Evolutionary conservation across 2,113 vertebrate genomes (phyloP).

Genomic region (Ptilonorhynchus violaceus): DNA sequence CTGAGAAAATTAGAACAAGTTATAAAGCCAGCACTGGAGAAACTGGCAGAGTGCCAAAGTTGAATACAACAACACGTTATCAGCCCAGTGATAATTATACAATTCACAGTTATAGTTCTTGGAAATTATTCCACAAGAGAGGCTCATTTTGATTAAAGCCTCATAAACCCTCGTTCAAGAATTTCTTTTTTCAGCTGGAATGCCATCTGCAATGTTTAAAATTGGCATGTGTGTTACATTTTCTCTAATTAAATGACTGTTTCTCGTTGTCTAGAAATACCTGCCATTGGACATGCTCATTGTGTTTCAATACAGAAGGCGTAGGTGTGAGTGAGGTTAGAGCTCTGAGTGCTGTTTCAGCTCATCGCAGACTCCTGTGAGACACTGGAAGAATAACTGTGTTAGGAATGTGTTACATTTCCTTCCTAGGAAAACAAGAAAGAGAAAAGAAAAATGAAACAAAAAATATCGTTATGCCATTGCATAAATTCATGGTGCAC

Average conservation of each 20-base stretch:
- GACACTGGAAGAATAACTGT: neutral
- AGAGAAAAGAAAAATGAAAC: neutral
- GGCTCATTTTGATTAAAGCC: neutral
- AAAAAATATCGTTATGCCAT: neutral
- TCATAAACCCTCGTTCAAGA: neutral
- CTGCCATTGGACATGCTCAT: neutral
- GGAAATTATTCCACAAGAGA: neutral
- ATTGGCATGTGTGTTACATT: neutral
- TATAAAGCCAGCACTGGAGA: neutral
- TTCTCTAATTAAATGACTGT: neutral
- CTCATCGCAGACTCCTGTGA: fast-evolving
- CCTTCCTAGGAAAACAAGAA: neutral
- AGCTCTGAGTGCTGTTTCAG: neutral
- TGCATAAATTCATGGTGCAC: neutral
- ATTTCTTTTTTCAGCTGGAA: neutral
- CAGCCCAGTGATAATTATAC: neutral
- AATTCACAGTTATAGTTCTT: neutral
- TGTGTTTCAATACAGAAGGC: neutral
- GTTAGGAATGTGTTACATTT: neutral
- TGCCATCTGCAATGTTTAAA: neutral
- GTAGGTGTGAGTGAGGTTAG: neutral
- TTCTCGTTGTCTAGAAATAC: neutral
- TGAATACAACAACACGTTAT: neutral
- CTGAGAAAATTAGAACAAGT: neutral
- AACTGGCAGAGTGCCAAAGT: neutral